Evolutionary conservation across 2,888 invertebrate genomes (phyloP), one percentile per base, ranked within the genome.

Genomic region (Spisula solida): DNA sequence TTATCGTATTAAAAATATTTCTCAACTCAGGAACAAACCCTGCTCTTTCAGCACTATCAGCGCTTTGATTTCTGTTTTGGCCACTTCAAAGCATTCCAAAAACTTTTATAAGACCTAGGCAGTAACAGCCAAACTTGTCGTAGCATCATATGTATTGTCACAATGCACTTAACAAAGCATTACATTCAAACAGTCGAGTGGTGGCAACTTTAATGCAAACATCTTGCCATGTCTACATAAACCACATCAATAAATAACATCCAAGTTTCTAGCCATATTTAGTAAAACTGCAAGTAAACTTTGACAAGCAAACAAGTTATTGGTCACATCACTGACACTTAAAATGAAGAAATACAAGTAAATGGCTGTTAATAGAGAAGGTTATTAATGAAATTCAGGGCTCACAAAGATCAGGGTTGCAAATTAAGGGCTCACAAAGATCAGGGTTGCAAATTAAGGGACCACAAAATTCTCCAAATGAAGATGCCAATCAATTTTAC

Each of bases 261-360:
- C 14, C 12, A 51, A 1, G 12, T 51, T 25, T 48, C 25, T 25
- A 80, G 48, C 41, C 48, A 80, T 47, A 80, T 14, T 41, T 31
- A 78, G 34, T 20, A 80, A 48, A 86, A 87, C 70, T 82, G 82
- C 41, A 29, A 82, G 82, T 66, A 82, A 82, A 82, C 82, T 82
- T 82, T 82, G 82, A 82, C 82, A 81, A 20, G 60, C 66, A 81
- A 14, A 6, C 14, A 29, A 25, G 5, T 66, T 66, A 66, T 66
- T 25, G 25, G 10, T 25, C 25, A 25, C n/a, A 66, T 2, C 60
- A 66, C 60, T 66, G 10, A 25, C 25, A 12, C 25, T n/a, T 66
- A 66, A 6, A 25, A 66, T 66, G 25, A n/a, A 66, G 6, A 10
- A 25, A 66, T 25, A 25, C 20, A 25, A 0, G 25, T 66, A 10